Percentiles rank a stretch among this genome's conserved stretches.
phyloP scores from a whole-genome alignment of 2,113 vertebrate genomes.

The Mugil cephalus region DNA sequence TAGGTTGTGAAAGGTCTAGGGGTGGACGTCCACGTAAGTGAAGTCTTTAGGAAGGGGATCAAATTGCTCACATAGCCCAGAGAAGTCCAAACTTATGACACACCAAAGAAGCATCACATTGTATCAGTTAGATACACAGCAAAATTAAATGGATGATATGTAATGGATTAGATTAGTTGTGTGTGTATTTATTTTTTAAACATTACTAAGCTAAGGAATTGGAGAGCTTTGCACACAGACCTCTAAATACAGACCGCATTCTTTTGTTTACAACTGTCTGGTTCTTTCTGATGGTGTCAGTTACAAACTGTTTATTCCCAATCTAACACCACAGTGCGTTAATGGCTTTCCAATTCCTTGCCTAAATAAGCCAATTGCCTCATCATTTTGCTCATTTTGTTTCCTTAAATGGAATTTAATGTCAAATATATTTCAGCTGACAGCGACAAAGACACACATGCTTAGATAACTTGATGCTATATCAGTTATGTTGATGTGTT shows the following conservation, averaged over 20 bases:
- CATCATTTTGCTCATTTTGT: slow-evolving; percentile 65
- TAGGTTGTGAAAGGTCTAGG: slow-evolving; percentile 64
- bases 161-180: not conserved
- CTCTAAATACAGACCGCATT: slow-evolving; percentile 62
- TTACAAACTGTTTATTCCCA: slow-evolving; percentile 79
- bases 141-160: not conserved
- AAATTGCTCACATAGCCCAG: slow-evolving; percentile 72
- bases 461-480: no score
- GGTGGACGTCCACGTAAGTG: slow-evolving; percentile 59
- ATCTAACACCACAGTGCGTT: slow-evolving; percentile 69
- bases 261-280: slow-evolving; percentile 75
- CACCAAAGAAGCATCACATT: slow-evolving; percentile 46
- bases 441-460: slow-evolving; percentile 7
- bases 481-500: no score
- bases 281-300: slow-evolving; percentile 70
- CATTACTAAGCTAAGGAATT: slow-evolving; percentile 32
- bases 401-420: slow-evolving; percentile 63
- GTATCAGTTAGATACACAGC: slow-evolving; percentile 8
- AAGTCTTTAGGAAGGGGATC: slow-evolving; percentile 60
- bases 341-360: slow-evolving; percentile 67
- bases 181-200: slow-evolving; percentile 28
- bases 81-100: slow-evolving; percentile 60
- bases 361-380: slow-evolving; percentile 71
- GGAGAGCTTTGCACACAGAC: slow-evolving; percentile 42
- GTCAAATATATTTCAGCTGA: slow-evolving; percentile 57